Evolutionary conservation across 2,113 vertebrate species (phyloP).

Genomic region (Cyprinodon brontotheroides): DNA sequence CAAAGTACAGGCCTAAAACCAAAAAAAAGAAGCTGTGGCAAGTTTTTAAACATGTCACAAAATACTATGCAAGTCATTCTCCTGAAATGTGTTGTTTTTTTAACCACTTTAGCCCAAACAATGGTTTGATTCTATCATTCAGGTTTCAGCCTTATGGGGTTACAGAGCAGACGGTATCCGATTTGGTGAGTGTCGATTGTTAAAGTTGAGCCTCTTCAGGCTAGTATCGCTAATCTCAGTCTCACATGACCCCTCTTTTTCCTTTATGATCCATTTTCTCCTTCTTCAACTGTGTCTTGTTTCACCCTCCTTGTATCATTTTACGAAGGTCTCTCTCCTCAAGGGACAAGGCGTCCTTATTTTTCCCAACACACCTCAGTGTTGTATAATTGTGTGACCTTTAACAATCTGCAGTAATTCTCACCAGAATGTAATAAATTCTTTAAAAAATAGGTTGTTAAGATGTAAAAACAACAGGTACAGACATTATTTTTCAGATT

Average conservation of each 20-base stretch:
- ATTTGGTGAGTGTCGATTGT: background rate
- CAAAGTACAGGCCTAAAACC: background rate
- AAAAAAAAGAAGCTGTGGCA: background rate
- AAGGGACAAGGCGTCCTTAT: slow-evolving; percentile 27
- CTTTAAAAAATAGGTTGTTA: background rate
- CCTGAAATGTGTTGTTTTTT: background rate
- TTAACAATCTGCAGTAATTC: background rate
- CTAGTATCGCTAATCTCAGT: background rate
- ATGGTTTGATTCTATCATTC: background rate
- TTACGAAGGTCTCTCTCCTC: slow-evolving; percentile 32
- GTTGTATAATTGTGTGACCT: slow-evolving; percentile 35
- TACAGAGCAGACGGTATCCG: background rate
- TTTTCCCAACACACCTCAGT: slow-evolving; percentile 24
- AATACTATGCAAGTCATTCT: background rate
- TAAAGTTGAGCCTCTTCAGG: slow-evolving; percentile 21
- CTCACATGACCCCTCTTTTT: background rate
- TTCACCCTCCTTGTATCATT: slow-evolving; percentile 35
- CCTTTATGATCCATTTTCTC: background rate
- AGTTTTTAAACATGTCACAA: background rate
- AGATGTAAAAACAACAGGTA: background rate
- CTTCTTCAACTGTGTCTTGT: slow-evolving; percentile 1
- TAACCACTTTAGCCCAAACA: background rate
- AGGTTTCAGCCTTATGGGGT: background rate
- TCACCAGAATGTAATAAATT: background rate
- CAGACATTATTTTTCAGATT: background rate